Evolutionary conservation across 1,140 invertebrate genomes (phyloP), one percentile per base, ranked within the genome.

Genomic region (Drosophila tropicalis): DNA sequence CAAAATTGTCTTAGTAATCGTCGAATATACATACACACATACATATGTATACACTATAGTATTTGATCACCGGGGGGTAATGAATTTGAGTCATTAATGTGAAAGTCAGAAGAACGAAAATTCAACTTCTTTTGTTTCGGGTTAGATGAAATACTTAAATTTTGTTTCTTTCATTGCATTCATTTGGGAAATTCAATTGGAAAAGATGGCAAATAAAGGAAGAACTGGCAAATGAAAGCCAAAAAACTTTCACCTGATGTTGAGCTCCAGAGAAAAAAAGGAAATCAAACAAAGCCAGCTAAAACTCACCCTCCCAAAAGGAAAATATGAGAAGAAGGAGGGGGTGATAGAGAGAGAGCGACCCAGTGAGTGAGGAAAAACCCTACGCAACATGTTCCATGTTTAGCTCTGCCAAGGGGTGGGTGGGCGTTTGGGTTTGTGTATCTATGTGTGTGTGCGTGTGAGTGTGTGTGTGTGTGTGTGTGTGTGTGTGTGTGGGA

Each of bases 361-460:
- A 22, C 29, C 56, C 39, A 25, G 57, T 17, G 15, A 39, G 36
- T 13, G 3, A 71, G 5, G 15, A 57, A 73, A 78, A 82, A 79
- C 80, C 84, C 84, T 89, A 89, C 84, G 84, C 85, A 89, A 89
- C 84, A 89, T 90, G 84, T 89, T 90, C 81, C 74, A 89, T 89
- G 85, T 89, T 89, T 74, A 64, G 79, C 65, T 62, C 56, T 64
- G 64, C 39, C 66, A 39, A 13, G 57, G 34, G 67, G 39, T 44
- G 25, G 15, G 36, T 25, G 41, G 22, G 44, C 29, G 29, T 5
- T 17, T 36, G 34, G 10, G 34, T 36, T 36, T 25, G 25, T 1
- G 25, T 3, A 25, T 22, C 40, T 15, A 34, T 36, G 68, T 56
- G n/a, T 19, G 44, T 39, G 51, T 62, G 22, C 60, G 66, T 44